Conservation (phyloP, 2,797 vertebrate species). For the Pitangus sulphuratus region DNA sequence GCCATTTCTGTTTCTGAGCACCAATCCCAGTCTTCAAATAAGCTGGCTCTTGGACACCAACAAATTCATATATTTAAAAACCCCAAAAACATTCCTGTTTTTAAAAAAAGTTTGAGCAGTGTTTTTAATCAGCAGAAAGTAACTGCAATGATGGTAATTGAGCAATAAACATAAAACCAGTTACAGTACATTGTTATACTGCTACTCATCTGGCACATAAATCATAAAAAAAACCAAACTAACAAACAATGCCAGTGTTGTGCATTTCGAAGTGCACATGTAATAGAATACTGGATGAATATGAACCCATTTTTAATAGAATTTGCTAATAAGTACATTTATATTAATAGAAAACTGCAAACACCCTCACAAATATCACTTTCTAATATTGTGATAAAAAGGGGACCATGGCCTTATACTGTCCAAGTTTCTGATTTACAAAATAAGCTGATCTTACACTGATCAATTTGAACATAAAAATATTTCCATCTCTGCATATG, state of each 20-base stretch:
- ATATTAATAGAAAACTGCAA: conserved; percentile 61
- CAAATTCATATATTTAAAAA: neutral
- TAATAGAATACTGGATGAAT: neutral
- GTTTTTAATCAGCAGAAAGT: neutral
- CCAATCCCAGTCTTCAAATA: fast-evolving
- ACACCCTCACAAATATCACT: conserved; percentile 54
- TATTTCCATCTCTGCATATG: conserved; percentile 52
- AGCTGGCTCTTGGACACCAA: neutral
- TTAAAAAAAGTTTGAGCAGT: neutral
- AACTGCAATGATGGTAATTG: neutral
- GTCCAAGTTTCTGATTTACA: conserved; percentile 67
- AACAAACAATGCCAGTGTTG: neutral
- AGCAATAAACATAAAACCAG: neutral
- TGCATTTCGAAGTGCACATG: neutral
- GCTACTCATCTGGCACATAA: neutral
- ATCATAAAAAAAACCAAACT: neutral
- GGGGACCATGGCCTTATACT: conserved; percentile 44
- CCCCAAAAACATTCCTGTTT: neutral
- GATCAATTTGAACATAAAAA: conserved; percentile 62
- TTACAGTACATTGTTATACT: neutral
- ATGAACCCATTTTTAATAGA: conserved; percentile 28
- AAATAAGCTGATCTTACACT: conserved; percentile 62
- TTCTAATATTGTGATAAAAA: conserved; percentile 69
- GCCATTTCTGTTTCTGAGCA: neutral
- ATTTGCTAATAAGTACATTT: conserved; percentile 64